Conservation (phyloP, 2,113 vertebrate genomes). For the Castor canadensis region DNA sequence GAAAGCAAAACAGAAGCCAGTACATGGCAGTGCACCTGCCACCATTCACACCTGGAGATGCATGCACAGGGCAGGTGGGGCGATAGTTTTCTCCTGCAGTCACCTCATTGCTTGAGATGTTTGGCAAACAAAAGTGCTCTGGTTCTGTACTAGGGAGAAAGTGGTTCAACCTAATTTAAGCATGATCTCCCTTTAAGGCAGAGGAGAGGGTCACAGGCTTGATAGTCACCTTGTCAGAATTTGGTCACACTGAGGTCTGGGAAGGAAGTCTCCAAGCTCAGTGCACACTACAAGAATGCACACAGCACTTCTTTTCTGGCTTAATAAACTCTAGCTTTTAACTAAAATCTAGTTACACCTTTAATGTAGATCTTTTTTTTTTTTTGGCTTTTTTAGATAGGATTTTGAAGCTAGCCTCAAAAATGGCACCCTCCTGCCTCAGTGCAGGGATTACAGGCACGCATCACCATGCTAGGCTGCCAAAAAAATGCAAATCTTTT, state of each 20-base stretch:
- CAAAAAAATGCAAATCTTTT: not conserved
- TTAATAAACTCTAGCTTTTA: not conserved
- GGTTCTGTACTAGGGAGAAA: not conserved
- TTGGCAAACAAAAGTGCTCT: not conserved
- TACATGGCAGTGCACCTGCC: rapidly evolving
- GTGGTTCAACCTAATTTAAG: not conserved
- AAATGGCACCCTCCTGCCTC: not conserved
- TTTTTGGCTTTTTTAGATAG: not conserved
- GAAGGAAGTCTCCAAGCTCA: not conserved
- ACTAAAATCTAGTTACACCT: too few species aligned
- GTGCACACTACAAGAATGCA: not conserved
- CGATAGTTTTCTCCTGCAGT: not conserved
- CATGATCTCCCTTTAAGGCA: too few species aligned
- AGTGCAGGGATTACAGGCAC: not conserved
- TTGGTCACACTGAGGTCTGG: rapidly evolving
- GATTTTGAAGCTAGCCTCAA: not conserved
- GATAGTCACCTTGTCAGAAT: not conserved
- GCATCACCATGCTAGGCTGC: not conserved
- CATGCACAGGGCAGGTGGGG: not conserved
- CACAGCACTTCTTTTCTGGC: not conserved
- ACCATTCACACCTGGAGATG: not conserved
- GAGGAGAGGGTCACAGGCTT: too few species aligned
- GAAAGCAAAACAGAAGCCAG: rapidly evolving
- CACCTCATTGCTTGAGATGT: not conserved
- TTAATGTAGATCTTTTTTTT: not conserved